Base-by-base conservation (phyloP, 2,888 invertebrate species). In the Chloroclystis v-ata region DNA sequence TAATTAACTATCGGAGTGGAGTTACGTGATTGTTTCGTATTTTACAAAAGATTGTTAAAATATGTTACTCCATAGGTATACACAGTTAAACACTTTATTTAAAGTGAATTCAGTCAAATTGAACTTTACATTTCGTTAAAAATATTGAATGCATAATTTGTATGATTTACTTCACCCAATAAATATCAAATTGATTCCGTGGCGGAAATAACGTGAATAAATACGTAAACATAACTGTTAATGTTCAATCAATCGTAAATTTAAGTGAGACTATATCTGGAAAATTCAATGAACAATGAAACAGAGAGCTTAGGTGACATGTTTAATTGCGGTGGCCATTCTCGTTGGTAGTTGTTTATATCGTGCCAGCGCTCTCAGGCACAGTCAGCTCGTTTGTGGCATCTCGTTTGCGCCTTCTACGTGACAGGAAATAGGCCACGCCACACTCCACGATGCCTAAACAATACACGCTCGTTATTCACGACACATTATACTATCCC, bases 391-490 rank as follows among this genome's bases (percentile, higher is more conserved):
- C 72, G 67, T 72, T 69, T 68, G 67, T 54, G 63, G 61, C 60
- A 60, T 59, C 67, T 72, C 72, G 73, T 75, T 74, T 71, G 73
- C 60, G 66, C 62, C 62, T 64, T 54, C 65, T 69, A 75, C 73
- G 76, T 75, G 76, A 74, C 74, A 61, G 64, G 68, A 74, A 75
- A 71, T 69, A 71, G 71, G 74, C 71, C 68, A 59, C 53, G 42
- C 43, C 62, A 50, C 57, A 55, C 59, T 62, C 49, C 54, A 57
- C 57, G 54, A 54, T 52, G 57, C 57, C 55, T 56, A 58, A 54
- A 59, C 63, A 64, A 52, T 52, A 51, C 54, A 43, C 41, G 48
- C 43, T 47, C 47, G 32, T 45, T 45, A 43, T 47, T 45, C 45
- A 43, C 54, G 52, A 59, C 56, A 44, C 53, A 61, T 58, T 63